Evolutionary conservation across 2,888 invertebrate genomes (phyloP), one percentile per base, ranked within the genome.

Genomic region (Macrosiphum euphorbiae): DNA sequence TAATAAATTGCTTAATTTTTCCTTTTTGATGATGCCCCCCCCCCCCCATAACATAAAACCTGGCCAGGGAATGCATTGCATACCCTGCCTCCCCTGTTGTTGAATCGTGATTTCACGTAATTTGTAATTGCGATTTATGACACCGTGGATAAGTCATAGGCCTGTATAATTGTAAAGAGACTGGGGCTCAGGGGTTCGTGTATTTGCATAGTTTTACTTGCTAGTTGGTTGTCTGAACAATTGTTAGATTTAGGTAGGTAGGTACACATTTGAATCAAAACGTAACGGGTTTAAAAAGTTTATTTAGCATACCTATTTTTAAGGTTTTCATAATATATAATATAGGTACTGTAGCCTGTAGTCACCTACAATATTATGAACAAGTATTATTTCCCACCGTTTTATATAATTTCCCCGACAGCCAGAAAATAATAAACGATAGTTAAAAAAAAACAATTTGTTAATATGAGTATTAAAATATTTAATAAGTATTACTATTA

Each of bases 121-220:
- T 93, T 93, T 93, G n/a, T 93, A 89, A 93, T 47, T 44, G 47
- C 58, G 67, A 88, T 89, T 84, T 47, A 41, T 92, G 87, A 67
- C 61, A 67, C 26, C 41, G 5, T 67, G 41, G 67, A 91, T 28
- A 47, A 84, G 61, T 55, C 24, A 89, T 58, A 58, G 67, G n/a
- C n/a, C n/a, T 13, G 20, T 52, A n/a, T 28, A 61, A 28, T 67
- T 67, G n/a, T 67, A n/a, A 67, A n/a, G 5, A 67, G 5, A 67
- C n/a, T 67, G n/a, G 5, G n/a, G 13, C 67, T n/a, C 16, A 16
- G n/a, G n/a, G 67, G n/a, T 67, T 67, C 4, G 13, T 67, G n/a
- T n/a, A 67, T 13, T 67, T n/a, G 0, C 67, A 67, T n/a, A n/a
- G 13, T 67, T n/a, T 67, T 67, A 61, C 28, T 67, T 67, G 4